Percentiles rank a stretch among this genome's conserved stretches.
phyloP scores from a whole-genome alignment of 2,113 vertebrate species.

The Hippolais icterina region DNA sequence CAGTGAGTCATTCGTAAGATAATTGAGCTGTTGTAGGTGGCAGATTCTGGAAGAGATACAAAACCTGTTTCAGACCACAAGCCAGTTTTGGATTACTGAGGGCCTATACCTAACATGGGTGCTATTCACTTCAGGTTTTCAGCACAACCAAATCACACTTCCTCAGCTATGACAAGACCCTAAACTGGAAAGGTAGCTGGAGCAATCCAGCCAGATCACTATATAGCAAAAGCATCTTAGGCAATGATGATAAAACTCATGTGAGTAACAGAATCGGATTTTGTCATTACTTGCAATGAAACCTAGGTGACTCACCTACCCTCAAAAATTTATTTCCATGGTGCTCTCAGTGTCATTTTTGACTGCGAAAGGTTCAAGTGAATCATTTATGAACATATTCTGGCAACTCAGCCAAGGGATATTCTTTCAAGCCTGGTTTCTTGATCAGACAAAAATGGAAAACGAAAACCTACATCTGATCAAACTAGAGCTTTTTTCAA shows the following conservation, averaged over 20 bases:
- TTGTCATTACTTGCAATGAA: constrained; percentile 42
- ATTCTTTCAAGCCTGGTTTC: background rate
- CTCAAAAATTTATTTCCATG: constrained; percentile 47
- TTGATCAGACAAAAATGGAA: background rate
- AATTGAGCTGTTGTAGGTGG: constrained; percentile 55
- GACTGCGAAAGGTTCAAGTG: constrained; percentile 39
- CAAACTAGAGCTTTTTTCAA: background rate
- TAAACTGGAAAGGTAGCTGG: background rate
- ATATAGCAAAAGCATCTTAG: background rate
- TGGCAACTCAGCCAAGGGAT: background rate
- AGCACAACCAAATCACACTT: background rate
- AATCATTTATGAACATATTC: constrained; percentile 37
- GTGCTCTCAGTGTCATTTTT: constrained; percentile 29
- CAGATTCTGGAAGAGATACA: constrained; percentile 35
- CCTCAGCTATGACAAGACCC: background rate
- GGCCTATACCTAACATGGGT: background rate
- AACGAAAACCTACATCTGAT: background rate
- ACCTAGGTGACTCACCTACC: constrained; percentile 39
- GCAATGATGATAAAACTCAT: background rate
- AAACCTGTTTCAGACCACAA: constrained; percentile 37
- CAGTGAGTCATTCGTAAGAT: constrained; percentile 43
- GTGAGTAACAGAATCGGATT: constrained; percentile 14
- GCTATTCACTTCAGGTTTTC: background rate
- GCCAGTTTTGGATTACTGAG: background rate
- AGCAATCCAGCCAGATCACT: background rate